These are phyloP conservation scores for Coranthus polyacanthus DNA, from an alignment of 2,797 vertebrate species.

Conservation along the genomic window DNA sequence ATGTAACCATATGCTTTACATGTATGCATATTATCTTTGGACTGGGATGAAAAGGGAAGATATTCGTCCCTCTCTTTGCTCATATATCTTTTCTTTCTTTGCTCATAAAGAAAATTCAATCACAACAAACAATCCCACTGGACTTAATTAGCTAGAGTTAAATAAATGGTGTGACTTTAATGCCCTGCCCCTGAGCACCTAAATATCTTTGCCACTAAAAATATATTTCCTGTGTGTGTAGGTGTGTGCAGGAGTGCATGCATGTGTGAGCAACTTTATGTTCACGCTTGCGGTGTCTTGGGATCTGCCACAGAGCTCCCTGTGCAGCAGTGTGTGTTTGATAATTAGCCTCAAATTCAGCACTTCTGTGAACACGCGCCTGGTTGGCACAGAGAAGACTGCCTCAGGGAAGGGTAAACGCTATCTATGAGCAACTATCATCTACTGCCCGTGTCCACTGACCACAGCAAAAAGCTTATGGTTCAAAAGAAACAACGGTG, in stretches of 20 bases:
- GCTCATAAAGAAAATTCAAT: slow-evolving; percentile 66
- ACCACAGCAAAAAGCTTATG: not conserved
- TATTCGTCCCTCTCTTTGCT: slow-evolving; percentile 14
- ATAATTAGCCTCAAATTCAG: slow-evolving; percentile 69
- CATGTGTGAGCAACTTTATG: slow-evolving; percentile 26
- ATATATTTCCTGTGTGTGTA: slow-evolving; percentile 37
- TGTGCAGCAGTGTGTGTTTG: slow-evolving; percentile 56
- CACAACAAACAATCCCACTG: slow-evolving; percentile 77
- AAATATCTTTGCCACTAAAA: slow-evolving; percentile 43
- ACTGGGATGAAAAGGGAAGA: not conserved
- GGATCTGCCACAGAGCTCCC: slow-evolving; percentile 59
- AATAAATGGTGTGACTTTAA: slow-evolving; percentile 72
- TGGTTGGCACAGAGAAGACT: slow-evolving; percentile 37
- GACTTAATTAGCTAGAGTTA: slow-evolving; percentile 87
- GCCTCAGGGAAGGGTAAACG: slow-evolving; percentile 51
- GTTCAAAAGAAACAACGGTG: too few species aligned
- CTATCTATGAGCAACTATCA: slow-evolving; percentile 45
- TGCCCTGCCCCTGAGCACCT: slow-evolving; percentile 53
- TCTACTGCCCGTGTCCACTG: slow-evolving; percentile 21
- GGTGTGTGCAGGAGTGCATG: slow-evolving; percentile 19
- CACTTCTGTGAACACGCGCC: slow-evolving; percentile 47
- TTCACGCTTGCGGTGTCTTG: slow-evolving; percentile 47
- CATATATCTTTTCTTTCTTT: slow-evolving; percentile 28
- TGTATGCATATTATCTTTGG: not conserved
- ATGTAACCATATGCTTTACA: not conserved